Evolutionary conservation across 2,113 vertebrate species (phyloP), one percentile per base, ranked within the genome.

Genomic region (Herpetotheres cachinnans): DNA sequence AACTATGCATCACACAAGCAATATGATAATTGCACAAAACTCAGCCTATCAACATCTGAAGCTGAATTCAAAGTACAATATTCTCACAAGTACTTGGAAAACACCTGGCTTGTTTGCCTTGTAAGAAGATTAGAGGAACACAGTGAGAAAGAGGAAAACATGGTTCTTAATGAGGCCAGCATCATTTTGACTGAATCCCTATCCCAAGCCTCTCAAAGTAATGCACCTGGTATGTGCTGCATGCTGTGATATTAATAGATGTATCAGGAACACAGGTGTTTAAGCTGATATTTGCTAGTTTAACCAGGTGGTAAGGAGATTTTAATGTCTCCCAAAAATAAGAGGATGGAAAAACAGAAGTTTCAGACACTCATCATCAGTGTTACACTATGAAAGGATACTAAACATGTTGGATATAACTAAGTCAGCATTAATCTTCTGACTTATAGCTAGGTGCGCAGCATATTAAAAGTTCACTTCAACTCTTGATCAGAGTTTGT

Each of bases 261-360:
- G 56, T 83, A 96, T 94, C 91, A 70, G 89, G 74, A 95, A 50
- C 67, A 77, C 89, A 93, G 91, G 95, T 95, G 89, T 90, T 94
- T 96, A 96, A 97, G 94, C 94, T 96, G 94, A 74, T 97, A 95
- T 89, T 95, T 95, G 95, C 91, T 91, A 96, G 92, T 97, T 96
- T 97, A 92, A 83, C 96, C 82, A 97, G 82, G 78, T 94, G 95
- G 62, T 94, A 96, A 95, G 91, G 86, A 79, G 94, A 96, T 97
- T 97, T 96, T 91, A 80, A 40, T 76, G 79, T 93, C 74, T 4
- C 63, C 82, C 76, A 94, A 87, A 97, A 96, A 63, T 92, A 97
- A 96, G 93, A 95, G 87, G 81, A 91, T 94, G 78, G 90, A 82
- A 90, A 87, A 96, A 55, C 69, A 93, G 94, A 94, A 91, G 89